These are phyloP conservation scores for Centropus bengalensis DNA, from an alignment of 2,113 vertebrate species.

Conservation along the genomic window DNA sequence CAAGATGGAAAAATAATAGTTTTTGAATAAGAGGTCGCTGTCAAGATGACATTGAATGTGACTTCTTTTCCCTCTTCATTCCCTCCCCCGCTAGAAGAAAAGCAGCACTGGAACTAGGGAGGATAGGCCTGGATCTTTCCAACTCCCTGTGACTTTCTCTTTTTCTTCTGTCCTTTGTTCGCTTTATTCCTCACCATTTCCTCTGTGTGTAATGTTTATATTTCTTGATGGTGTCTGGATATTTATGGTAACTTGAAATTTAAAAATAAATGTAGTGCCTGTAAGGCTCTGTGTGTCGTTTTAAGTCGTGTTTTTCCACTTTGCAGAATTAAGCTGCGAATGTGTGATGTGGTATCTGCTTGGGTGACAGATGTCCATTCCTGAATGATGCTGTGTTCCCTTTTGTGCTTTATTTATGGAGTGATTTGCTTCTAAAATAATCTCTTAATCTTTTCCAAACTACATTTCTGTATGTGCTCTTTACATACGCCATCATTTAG, in stretches of 20 bases:
- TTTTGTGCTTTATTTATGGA: constrained; percentile 43
- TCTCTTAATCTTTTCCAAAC: constrained; percentile 62
- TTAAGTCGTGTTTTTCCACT: constrained; percentile 25
- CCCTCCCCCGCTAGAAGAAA: constrained; percentile 2
- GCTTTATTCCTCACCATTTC: constrained; percentile 28
- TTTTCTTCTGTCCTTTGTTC: constrained; percentile 41
- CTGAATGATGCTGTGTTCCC: constrained; percentile 33
- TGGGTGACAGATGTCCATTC: constrained; percentile 48
- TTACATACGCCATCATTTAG: constrained; percentile 57
- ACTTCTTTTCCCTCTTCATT: constrained; percentile 39
- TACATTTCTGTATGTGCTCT: constrained; percentile 42
- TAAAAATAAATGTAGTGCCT: constrained; percentile 23
- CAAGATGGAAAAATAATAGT: constrained; percentile 71
- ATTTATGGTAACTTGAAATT: constrained; percentile 57
- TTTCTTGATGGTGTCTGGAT: constrained; percentile 23
- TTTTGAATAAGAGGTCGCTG: constrained; percentile 72
- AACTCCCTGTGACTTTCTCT: constrained; percentile 24
- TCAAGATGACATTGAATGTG: constrained; percentile 69
- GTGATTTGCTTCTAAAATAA: constrained; percentile 68
- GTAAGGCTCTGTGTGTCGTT: constrained; percentile 21
- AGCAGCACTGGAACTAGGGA: background rate
- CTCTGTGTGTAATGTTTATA: constrained; percentile 23
- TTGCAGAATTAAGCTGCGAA: background rate
- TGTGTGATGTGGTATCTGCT: constrained; percentile 51
- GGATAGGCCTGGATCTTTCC: constrained; percentile 30